Conservation (phyloP, 2,888 invertebrate genomes). For the Zygogramma bicolorata region DNA sequence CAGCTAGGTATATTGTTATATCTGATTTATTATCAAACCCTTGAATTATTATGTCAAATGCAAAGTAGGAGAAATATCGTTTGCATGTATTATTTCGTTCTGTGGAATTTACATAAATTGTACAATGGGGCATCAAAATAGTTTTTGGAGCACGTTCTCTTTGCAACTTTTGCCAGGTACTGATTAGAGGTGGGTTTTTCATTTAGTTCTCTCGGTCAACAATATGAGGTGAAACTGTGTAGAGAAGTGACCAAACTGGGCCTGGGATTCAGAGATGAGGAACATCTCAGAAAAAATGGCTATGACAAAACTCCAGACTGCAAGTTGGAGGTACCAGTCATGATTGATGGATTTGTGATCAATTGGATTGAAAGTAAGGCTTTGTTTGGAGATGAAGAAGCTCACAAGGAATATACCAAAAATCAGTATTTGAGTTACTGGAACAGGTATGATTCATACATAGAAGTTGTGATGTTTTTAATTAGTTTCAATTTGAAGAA, state of each 20-base stretch:
- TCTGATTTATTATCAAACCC: too few species aligned
- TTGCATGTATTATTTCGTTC: too few species aligned
- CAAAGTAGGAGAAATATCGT: too few species aligned
- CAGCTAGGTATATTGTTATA: too few species aligned
- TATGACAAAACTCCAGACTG: conserved; percentile 97
- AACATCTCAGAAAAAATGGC: conserved; percentile 82
- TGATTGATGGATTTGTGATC: conserved; percentile 85
- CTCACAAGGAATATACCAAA: conserved; percentile 83
- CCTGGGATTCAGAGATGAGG: conserved; percentile 80
- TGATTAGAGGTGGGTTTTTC: too few species aligned
- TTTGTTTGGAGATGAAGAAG: conserved; percentile 88
- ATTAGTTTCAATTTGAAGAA: too few species aligned
- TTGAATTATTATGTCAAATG: too few species aligned
- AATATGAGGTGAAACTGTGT: conserved; percentile 85
- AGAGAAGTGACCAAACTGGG: conserved; percentile 72
- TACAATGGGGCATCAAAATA: too few species aligned
- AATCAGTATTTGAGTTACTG: conserved; percentile 91
- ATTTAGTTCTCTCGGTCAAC: conserved; percentile 82
- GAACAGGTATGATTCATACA: conserved; percentile 78
- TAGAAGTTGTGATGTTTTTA: neutral
- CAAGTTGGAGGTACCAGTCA: conserved; percentile 89
- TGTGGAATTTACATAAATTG: too few species aligned
- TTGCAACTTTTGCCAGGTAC: too few species aligned
- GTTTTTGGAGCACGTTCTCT: too few species aligned
- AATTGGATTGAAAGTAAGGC: conserved; percentile 99